These are phyloP conservation scores for Rallus crepitans DNA, from an alignment of 2,797 vertebrate species.

Conservation along the genomic window DNA sequence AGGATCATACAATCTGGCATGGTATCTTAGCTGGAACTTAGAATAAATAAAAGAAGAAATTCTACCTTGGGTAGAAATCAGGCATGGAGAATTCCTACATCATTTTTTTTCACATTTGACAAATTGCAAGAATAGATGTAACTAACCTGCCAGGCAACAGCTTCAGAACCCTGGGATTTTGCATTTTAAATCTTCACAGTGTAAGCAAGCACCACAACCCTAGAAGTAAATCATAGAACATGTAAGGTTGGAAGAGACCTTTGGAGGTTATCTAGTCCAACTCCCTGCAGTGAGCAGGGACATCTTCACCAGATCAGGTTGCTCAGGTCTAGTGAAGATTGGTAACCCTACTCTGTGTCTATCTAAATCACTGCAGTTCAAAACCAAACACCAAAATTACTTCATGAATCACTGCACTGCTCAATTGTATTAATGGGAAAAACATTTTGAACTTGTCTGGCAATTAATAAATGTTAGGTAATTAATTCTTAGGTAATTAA, in stretches of 20 bases:
- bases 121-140: neutral
- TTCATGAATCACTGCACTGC: neutral
- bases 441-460: neutral
- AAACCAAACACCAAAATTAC: accelerated
- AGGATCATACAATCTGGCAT: neutral
- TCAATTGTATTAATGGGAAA: neutral
- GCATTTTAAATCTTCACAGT: neutral
- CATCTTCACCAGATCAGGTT: too few species aligned
- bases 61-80: neutral
- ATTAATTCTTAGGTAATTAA: too few species aligned
- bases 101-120: neutral
- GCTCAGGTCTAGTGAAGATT: neutral
- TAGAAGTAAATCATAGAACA: neutral
- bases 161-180: neutral
- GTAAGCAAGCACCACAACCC: neutral
- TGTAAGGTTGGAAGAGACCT: too few species aligned
- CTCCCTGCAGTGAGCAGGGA: too few species aligned
- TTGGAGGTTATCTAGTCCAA: too few species aligned
- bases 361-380: neutral
- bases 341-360: neutral
- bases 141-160: neutral
- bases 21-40: neutral
- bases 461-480: neutral
- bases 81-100: neutral
- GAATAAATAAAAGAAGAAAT: neutral